Conservation (phyloP, 1,140 invertebrate species). For the Danaus plexippus region DNA sequence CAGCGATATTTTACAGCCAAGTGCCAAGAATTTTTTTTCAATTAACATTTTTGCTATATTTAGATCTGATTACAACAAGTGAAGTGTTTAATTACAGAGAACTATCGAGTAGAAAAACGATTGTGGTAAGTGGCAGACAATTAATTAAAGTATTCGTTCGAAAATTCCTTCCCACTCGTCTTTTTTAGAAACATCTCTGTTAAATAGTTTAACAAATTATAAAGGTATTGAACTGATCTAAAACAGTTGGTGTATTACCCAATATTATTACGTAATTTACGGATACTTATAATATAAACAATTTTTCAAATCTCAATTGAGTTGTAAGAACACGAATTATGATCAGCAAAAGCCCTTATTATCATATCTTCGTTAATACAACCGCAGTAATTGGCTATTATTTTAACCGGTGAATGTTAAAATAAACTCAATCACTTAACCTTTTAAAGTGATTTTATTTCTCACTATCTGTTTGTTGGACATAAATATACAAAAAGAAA, state of each 20-base stretch:
- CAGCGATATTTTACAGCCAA: neutral
- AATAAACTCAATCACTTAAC: constrained; percentile 26
- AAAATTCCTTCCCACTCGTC: too few relatives aligned
- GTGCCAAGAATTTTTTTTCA: constrained; percentile 12
- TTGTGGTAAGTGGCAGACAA: constrained; percentile 11
- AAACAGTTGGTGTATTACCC: too few relatives aligned
- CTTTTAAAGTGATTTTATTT: constrained; percentile 23
- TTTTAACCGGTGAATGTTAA: constrained; percentile 22
- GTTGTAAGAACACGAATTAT: constrained; percentile 2
- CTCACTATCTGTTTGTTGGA: neutral
- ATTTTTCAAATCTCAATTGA: too few relatives aligned
- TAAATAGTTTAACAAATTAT: too few relatives aligned
- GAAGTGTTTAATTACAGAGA: constrained; percentile 18
- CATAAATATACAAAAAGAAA: too few relatives aligned
- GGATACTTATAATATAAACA: too few relatives aligned
- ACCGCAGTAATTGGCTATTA: constrained; percentile 25
- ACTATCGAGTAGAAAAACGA: constrained; percentile 4
- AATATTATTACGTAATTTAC: too few relatives aligned
- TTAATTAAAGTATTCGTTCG: constrained; percentile 4
- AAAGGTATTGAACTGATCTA: too few relatives aligned
- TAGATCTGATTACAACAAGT: constrained; percentile 15
- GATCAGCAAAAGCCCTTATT: constrained; percentile 13
- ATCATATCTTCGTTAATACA: constrained; percentile 16
- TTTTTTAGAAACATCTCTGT: too few relatives aligned
- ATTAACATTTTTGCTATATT: constrained; percentile 19